Evolutionary conservation across 92 coral and sea anemone species (phyloP), one percentile per base, ranked within the genome.

Genomic region (Umimayanthus kanabou): DNA sequence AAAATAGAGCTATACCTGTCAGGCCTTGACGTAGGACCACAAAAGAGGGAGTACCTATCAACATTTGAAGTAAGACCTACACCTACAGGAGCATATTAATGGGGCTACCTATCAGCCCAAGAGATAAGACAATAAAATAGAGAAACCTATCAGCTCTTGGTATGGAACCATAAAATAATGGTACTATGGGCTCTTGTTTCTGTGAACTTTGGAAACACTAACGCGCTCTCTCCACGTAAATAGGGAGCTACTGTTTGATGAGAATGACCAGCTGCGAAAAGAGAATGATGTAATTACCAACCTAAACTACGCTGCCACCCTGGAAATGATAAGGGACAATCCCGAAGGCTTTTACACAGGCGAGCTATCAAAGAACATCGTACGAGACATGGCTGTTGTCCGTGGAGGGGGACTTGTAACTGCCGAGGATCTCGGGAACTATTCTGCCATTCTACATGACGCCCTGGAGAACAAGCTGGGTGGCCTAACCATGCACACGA

Each of bases 301-400:
- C 83, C 76, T 78, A n/a, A 79, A 90, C 67, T 91, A 92, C 9
- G 98, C 97, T 4, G 87, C 66, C 39, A 95, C 98, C 8, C 83
- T 95, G 91, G 91, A 83, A 69, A 89, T 4, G 70, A 91, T 95
- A 67, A 95, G 82, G 50, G 84, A 94, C 20, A 72, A 92, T 39
- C 98, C 97, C 7, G 93, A 92, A 57, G 83, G 93, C 3, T 95
- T 95, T 45, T 95, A 95, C 85, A 88, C 88, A 47, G 98, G 97
- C 16, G 26, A 75, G 39, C 90, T 94, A 77, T 97, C 98, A 43
- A 76, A 65, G 58, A 80, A 83, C 28, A 94, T 95, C 57, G 89
- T 77, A 2, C 84, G 82, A 5, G 98, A 95, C 84, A 92, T 95
- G 50, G 39, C 49, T 39, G 50, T 4, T 22, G 90, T 80, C 26